phyloP scores from a whole-genome alignment of 2,797 vertebrate genomes.

The Pseudocheirus occidentalis region DNA sequence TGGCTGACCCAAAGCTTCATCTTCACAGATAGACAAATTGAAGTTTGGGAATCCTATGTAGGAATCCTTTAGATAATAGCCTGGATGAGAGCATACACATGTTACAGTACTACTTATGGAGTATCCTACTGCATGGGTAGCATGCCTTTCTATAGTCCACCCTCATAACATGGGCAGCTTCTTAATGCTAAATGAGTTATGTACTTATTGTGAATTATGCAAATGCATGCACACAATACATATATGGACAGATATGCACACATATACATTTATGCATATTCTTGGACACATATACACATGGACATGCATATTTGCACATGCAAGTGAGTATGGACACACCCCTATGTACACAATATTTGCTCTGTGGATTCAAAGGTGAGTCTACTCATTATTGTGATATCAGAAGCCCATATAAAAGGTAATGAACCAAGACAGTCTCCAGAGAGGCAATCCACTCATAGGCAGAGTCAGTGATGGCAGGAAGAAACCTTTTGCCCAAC shows the following conservation, averaged over 20 bases:
- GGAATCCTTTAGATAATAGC: neutral
- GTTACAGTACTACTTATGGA: neutral
- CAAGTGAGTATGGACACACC: neutral
- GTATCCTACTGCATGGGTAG: neutral
- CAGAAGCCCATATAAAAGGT: neutral
- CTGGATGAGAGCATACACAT: neutral
- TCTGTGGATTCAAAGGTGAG: neutral
- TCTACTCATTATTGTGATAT: neutral
- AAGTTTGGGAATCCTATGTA: neutral
- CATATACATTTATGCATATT: neutral
- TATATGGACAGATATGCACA: neutral
- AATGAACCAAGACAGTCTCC: neutral
- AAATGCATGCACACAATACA: neutral
- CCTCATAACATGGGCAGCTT: neutral
- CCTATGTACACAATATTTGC: neutral
- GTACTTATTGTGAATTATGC: neutral
- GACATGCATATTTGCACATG: neutral
- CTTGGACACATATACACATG: neutral
- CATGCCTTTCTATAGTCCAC: neutral
- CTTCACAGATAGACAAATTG: neutral
- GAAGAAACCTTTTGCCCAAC: neutral
- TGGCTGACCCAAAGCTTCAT: neutral
- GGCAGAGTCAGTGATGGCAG: neutral
- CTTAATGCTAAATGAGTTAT: neutral
- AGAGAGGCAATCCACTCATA: neutral